phyloP scores from a whole-genome alignment of 2,113 vertebrate genomes.

The Dicaeum eximium region DNA sequence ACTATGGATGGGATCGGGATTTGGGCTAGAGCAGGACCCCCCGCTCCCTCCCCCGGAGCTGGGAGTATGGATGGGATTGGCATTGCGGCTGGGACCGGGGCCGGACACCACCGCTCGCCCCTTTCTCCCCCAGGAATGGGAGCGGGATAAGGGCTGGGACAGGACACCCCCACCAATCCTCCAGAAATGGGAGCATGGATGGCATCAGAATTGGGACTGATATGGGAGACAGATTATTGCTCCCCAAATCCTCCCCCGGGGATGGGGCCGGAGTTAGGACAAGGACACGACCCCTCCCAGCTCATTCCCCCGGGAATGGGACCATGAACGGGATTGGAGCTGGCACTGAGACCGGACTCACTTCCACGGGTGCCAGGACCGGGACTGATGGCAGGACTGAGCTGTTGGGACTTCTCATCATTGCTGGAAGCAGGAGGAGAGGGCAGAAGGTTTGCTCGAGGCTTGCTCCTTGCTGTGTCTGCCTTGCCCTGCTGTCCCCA shows the following conservation, averaged over 20 bases:
- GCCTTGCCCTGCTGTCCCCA: neutral
- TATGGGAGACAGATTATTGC: neutral
- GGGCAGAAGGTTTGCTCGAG: neutral
- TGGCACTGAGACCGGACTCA: rapidly evolving
- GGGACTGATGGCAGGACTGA: neutral
- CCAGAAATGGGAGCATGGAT: neutral
- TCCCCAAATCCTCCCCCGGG: too few species aligned
- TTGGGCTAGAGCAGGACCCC: neutral
- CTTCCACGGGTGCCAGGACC: rapidly evolving
- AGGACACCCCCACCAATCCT: neutral
- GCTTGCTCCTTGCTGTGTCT: neutral
- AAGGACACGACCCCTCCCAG: neutral
- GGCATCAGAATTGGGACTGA: neutral
- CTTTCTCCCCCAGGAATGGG: too few species aligned
- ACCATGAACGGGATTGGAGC: neutral
- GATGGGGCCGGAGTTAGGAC: neutral
- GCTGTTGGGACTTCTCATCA: neutral
- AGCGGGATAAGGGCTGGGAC: neutral
- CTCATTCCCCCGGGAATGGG: neutral
- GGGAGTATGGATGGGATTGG: rapidly evolving
- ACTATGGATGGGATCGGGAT: neutral
- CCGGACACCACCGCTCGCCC: neutral
- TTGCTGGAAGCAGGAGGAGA: neutral
- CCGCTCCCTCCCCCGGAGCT: rapidly evolving
- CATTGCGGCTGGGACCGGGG: too few species aligned